phyloP scores from a whole-genome alignment of 2,888 invertebrate genomes.

The Colostygia pectinataria region DNA sequence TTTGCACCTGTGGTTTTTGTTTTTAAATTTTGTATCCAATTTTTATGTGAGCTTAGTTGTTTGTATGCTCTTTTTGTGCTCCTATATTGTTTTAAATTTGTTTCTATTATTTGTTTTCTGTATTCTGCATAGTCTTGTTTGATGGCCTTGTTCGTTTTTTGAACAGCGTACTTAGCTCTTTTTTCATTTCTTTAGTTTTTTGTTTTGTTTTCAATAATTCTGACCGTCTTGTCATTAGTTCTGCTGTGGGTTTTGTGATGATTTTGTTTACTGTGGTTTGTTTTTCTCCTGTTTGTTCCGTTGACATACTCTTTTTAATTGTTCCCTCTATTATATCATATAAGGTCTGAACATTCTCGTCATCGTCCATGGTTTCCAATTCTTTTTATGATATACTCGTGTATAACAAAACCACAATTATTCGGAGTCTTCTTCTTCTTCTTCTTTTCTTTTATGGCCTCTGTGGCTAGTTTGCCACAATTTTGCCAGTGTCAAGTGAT shows the following conservation, averaged over 20 bases:
- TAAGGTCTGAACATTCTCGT: neutral
- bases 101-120: neutral
- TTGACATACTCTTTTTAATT: neutral
- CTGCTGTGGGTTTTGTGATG: neutral
- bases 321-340: neutral
- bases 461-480: too few species aligned
- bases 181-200: neutral
- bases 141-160: neutral
- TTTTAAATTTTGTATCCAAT: too few species aligned
- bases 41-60: too few species aligned
- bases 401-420: too few species aligned
- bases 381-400: too few species aligned
- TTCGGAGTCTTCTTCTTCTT: too few species aligned
- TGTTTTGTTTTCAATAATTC: neutral
- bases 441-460: too few species aligned
- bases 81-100: too few species aligned
- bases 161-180: neutral
- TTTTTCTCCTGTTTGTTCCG: neutral
- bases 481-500: too few species aligned
- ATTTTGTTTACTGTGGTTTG: neutral
- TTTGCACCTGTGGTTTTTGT: too few species aligned
- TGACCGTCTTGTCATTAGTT: neutral
- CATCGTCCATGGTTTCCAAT: neutral
- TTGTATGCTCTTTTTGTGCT: neutral
- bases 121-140: neutral